These are phyloP conservation scores for Orthosia incerta DNA, from an alignment of 2,888 invertebrate genomes.

Conservation along the genomic window DNA sequence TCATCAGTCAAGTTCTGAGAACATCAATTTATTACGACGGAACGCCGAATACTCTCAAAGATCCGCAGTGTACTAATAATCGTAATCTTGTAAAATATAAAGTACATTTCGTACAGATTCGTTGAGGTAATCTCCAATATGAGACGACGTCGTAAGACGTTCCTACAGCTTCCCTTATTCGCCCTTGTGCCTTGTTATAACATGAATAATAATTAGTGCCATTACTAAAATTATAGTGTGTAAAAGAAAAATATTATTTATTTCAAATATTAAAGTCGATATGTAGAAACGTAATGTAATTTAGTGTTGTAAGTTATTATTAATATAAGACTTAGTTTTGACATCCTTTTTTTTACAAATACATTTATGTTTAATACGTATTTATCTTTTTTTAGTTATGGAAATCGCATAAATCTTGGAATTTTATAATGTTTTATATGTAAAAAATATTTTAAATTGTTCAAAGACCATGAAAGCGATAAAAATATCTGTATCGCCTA, in stretches of 20 bases:
- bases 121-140: slow-evolving; percentile 50
- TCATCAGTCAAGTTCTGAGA: slow-evolving; percentile 25
- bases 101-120: slow-evolving; percentile 45
- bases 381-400: slow-evolving; percentile 13
- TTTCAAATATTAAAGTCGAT: slow-evolving; percentile 64
- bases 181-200: slow-evolving; percentile 79
- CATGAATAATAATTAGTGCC: slow-evolving; percentile 81
- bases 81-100: slow-evolving; percentile 39
- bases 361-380: slow-evolving; percentile 20
- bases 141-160: slow-evolving; percentile 41
- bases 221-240: slow-evolving; percentile 80
- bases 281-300: slow-evolving; percentile 57
- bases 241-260: slow-evolving; percentile 69
- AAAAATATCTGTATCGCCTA: slow-evolving; percentile 11
- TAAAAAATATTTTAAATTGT: not conserved
- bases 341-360: slow-evolving; percentile 39
- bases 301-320: slow-evolving; percentile 59
- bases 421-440: not conserved
- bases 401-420: slow-evolving; percentile 28
- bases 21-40: slow-evolving; percentile 30
- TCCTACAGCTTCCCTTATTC: slow-evolving; percentile 61
- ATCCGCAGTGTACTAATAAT: slow-evolving; percentile 45
- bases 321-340: slow-evolving; percentile 45
- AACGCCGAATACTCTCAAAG: slow-evolving; percentile 33
- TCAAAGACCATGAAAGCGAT: not conserved